Evolutionary conservation across 2,113 vertebrate species (phyloP).

Genomic region (Tachuris rubrigastra): DNA sequence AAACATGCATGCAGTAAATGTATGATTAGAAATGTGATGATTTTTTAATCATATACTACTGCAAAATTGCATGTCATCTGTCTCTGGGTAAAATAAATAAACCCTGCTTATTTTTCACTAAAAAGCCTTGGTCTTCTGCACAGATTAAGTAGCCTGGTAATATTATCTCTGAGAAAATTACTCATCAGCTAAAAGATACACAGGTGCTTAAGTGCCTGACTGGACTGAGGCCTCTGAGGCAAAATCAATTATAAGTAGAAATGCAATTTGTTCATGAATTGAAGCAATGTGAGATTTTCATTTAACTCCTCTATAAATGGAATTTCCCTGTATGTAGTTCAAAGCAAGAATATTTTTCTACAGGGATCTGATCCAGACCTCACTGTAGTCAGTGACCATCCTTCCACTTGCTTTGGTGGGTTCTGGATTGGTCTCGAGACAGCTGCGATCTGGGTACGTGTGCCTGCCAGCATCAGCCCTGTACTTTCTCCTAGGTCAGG

Average conservation of each 20-base stretch:
- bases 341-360: not conserved
- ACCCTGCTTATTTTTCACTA: not conserved
- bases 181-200: slow-evolving; percentile 9
- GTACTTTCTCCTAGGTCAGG: rapidly evolving
- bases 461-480: not conserved
- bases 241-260: slow-evolving; percentile 25
- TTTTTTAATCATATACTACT: not conserved
- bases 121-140: not conserved
- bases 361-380: not conserved
- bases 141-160: not conserved
- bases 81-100: not conserved
- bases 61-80: not conserved
- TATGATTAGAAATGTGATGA: not conserved
- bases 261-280: not conserved
- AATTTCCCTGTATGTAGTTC: not conserved
- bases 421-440: not conserved
- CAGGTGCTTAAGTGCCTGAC: slow-evolving; percentile 36
- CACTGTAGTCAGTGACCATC: not conserved
- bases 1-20: not conserved
- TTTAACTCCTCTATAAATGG: slow-evolving; percentile 7
- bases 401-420: not conserved
- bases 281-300: slow-evolving; percentile 30
- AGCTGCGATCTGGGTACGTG: rapidly evolving
- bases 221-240: slow-evolving; percentile 17
- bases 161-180: not conserved